phyloP scores from a whole-genome alignment of 1,140 invertebrate genomes.

The Macrocentrus cingulum region DNA sequence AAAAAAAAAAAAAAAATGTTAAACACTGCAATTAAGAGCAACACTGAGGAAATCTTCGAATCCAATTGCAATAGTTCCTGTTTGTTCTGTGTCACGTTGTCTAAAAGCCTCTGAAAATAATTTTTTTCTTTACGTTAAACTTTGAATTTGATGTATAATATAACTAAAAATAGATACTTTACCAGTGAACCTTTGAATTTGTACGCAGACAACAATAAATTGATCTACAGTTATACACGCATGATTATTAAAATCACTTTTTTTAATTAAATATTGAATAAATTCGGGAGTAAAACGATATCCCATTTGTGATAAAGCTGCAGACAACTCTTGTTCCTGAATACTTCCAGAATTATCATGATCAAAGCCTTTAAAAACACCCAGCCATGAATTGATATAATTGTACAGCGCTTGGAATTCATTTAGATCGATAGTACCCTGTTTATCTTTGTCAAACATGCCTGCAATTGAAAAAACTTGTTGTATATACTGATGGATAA shows the following conservation, averaged over 20 bases:
- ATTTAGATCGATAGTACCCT: slow-evolving; percentile 81
- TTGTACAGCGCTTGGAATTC: slow-evolving; percentile 87
- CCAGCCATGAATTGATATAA: slow-evolving; percentile 87
- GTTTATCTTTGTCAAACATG: slow-evolving; percentile 86
- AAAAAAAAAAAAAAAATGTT: slow-evolving; percentile 34
- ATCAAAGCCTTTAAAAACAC: slow-evolving; percentile 81
- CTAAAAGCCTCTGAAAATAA: slow-evolving; percentile 73
- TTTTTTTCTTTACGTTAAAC: neutral
- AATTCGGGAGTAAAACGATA: slow-evolving; percentile 81
- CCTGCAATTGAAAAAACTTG: slow-evolving; percentile 53
- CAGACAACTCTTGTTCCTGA: slow-evolving; percentile 74
- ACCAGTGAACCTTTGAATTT: slow-evolving; percentile 80
- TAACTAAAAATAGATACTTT: neutral
- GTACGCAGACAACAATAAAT: slow-evolving; percentile 85
- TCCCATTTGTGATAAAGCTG: slow-evolving; percentile 86
- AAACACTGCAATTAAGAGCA: slow-evolving; percentile 71
- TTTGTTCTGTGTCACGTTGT: slow-evolving; percentile 70
- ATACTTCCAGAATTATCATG: slow-evolving; percentile 80
- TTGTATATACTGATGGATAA: slow-evolving; percentile 6
- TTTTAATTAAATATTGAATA: slow-evolving; percentile 70
- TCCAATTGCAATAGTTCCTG: slow-evolving; percentile 74
- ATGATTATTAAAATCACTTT: slow-evolving; percentile 66
- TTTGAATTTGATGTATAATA: no score
- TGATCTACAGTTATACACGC: slow-evolving; percentile 78
- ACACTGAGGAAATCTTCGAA: slow-evolving; percentile 86